Evolutionary conservation across 2,888 invertebrate species (phyloP).

Genomic region (Ditula angustiorana): DNA sequence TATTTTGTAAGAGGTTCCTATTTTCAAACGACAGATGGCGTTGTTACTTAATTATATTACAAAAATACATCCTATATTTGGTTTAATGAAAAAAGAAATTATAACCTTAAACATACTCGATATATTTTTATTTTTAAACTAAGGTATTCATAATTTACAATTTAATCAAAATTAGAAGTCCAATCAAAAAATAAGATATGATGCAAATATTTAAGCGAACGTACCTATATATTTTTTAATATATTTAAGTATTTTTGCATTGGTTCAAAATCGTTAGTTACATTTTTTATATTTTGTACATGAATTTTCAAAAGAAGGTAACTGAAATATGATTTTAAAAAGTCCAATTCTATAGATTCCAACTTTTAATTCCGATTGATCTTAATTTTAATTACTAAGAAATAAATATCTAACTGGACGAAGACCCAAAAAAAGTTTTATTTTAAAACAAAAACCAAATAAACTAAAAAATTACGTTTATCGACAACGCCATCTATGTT

Average conservation of each 20-base stretch:
- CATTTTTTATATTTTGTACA: too few species aligned
- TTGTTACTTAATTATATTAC: neutral
- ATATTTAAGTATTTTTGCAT: too few species aligned
- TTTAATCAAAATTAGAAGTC: too few species aligned
- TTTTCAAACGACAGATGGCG: constrained; percentile 16
- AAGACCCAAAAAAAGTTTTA: neutral
- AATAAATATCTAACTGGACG: neutral
- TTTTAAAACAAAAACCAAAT: neutral
- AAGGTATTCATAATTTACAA: too few species aligned
- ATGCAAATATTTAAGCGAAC: too few species aligned
- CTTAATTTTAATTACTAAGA: neutral
- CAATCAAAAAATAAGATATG: too few species aligned
- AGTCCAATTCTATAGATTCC: too few species aligned
- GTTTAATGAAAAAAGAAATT: neutral
- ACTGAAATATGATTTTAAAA: too few species aligned
- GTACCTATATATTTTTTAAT: too few species aligned
- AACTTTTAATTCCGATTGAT: too few species aligned
- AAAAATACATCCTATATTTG: constrained; percentile 1
- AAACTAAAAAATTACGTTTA: constrained; percentile 1
- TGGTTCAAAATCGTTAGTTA: too few species aligned
- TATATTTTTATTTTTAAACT: neutral
- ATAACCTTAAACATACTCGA: neutral
- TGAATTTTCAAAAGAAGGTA: too few species aligned
- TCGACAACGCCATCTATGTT: constrained; percentile 29
- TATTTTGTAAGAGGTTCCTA: neutral